Base-by-base conservation (phyloP, 2,888 invertebrate species). In the Icerya purchasi region DNA sequence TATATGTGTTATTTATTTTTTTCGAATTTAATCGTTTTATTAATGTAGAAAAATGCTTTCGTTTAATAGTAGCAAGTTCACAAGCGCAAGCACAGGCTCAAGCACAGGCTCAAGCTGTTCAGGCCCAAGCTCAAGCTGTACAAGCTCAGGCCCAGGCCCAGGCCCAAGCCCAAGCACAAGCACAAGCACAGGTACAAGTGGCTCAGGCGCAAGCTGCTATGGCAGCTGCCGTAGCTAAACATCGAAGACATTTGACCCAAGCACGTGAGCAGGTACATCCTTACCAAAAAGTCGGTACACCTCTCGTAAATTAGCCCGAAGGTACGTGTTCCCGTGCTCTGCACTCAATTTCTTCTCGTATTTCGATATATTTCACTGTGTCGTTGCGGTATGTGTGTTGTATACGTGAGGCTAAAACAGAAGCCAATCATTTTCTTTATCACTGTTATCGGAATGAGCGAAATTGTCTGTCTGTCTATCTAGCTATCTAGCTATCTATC, bases 251-350 rank as follows among this genome's bases (percentile, higher is more conserved):
- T 75, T 81, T 87, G 77, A 82, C 84, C 78, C 84, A 86, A 76
- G 80, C 84, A 76, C 81, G 93, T 82, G 91, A 92, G 78, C 60
- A 60, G 56, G 60, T 60, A 55, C 92, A 93, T 83, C 93, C 93
- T 77, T 93, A 93, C 83, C 90, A 90, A 82, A 89, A 92, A 82
- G 86, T 89, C 78, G 84, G 84, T 77, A 75, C 76, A 84, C 86
- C 84, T 79, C 83, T 79, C 71, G 75, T 73, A 73, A 72, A 64
- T 63, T 64, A 63, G 63, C 55, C 14, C 36, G 36, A 36, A 36
- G 36, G 36, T 36, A 36, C 36, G 36, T 36, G 36, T 36, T n/a
- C n/a, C n/a, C n/a, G n/a, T n/a, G n/a, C n/a, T n/a, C n/a, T n/a
- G n/a, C n/a, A n/a, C n/a, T n/a, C n/a, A n/a, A n/a, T n/a, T n/a